These are phyloP conservation scores for Chascanopsetta lugubris DNA, from an alignment of 2,113 vertebrate genomes.

Conservation along the genomic window DNA sequence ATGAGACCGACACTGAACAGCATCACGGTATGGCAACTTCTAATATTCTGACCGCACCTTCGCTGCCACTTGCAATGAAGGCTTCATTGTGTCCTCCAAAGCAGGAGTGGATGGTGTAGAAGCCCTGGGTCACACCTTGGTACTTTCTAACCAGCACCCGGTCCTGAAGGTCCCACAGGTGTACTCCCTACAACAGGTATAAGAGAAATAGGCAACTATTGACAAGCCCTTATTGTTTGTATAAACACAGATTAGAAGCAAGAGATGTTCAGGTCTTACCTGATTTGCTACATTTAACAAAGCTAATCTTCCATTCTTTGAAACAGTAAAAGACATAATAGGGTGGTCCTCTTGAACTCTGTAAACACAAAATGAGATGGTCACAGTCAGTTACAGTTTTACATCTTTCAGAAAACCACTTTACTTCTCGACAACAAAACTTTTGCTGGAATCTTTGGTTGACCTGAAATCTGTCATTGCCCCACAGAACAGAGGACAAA, in stretches of 20 bases:
- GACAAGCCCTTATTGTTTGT: neutral
- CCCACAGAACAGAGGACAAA: too few species aligned
- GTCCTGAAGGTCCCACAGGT: slow-evolving; percentile 99
- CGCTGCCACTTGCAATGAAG: slow-evolving; percentile 98
- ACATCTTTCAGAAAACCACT: neutral
- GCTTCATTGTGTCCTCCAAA: slow-evolving; percentile 99
- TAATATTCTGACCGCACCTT: slow-evolving; percentile 83
- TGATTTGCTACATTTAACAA: slow-evolving; percentile 99
- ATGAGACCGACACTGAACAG: neutral
- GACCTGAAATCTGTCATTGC: too few species aligned
- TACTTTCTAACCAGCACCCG: slow-evolving; percentile 99
- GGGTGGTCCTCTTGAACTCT: slow-evolving; percentile 99
- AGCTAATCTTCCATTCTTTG: slow-evolving; percentile 99
- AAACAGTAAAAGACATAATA: slow-evolving; percentile 99
- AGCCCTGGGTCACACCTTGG: slow-evolving; percentile 99
- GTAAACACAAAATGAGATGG: slow-evolving; percentile 40
- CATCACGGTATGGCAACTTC: neutral
- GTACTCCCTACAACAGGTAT: slow-evolving; percentile 89
- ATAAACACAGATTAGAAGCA: neutral
- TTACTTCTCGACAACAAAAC: neutral
- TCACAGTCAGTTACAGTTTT: slow-evolving; percentile 7
- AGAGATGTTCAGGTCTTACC: slow-evolving; percentile 87
- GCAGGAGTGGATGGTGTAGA: slow-evolving; percentile 99
- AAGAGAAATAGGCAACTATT: neutral
- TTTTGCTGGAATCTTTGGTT: too few species aligned